These are phyloP conservation scores for Eufriesea mexicana DNA, from an alignment of 1,140 invertebrate genomes.

Conservation along the genomic window DNA sequence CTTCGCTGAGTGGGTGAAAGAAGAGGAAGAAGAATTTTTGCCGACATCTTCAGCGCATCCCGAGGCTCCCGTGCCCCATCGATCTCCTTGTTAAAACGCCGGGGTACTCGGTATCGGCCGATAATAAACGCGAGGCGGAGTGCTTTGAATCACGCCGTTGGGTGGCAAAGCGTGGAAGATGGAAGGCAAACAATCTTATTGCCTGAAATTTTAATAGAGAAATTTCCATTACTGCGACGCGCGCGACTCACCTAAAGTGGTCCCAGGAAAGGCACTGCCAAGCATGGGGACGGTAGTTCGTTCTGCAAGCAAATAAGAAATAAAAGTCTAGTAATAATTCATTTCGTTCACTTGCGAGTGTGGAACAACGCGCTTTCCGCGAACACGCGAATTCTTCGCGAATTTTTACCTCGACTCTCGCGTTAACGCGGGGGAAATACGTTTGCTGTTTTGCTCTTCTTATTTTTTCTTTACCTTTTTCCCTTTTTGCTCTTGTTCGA, in stretches of 20 bases:
- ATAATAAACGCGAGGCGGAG: conserved; percentile 28
- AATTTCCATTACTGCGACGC: conserved; percentile 34
- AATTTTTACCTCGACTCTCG: neutral
- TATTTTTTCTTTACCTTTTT: too few relatives aligned
- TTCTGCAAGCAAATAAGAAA: conserved; percentile 64
- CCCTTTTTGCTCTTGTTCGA: neutral
- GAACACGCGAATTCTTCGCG: neutral
- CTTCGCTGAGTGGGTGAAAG: neutral
- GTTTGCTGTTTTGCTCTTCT: neutral
- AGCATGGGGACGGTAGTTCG: conserved; percentile 65
- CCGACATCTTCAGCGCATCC: neutral
- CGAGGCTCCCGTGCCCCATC: neutral
- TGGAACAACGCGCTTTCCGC: neutral
- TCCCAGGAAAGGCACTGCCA: conserved; percentile 55
- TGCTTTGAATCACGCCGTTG: conserved; percentile 26
- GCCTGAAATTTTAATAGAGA: conserved; percentile 43
- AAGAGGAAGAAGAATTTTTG: neutral
- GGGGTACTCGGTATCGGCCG: conserved; percentile 15
- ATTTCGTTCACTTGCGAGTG: neutral
- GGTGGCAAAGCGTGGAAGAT: conserved; percentile 8
- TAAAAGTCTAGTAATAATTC: conserved; percentile 32
- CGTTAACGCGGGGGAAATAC: neutral
- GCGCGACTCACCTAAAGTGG: conserved; percentile 68
- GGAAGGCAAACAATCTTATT: conserved; percentile 44
- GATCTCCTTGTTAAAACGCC: conserved; percentile 42